Conservation (phyloP, 2,888 invertebrate genomes). For the Drosophila lacicola region DNA sequence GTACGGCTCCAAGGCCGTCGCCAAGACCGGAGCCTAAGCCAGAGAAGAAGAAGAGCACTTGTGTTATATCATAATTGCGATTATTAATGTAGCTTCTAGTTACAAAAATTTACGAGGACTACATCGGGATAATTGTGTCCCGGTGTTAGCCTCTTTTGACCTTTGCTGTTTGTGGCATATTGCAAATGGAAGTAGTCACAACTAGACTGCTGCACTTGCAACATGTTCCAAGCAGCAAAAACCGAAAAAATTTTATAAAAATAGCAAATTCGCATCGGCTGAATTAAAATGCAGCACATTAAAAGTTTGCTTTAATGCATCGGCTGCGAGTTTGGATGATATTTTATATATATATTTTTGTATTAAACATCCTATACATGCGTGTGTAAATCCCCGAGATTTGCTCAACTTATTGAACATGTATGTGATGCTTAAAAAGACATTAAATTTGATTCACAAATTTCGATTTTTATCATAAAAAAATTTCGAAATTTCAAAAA, state of each 20-base stretch:
- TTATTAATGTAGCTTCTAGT: slow-evolving; percentile 25
- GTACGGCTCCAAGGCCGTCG: neutral
- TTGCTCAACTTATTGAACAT: neutral
- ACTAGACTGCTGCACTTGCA: slow-evolving; percentile 1
- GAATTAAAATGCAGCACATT: neutral
- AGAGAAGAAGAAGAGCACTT: slow-evolving; percentile 32
- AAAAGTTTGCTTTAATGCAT: slow-evolving; percentile 5
- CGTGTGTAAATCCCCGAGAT: slow-evolving; percentile 1
- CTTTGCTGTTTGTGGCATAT: slow-evolving; percentile 30
- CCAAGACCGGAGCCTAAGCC: slow-evolving; percentile 12
- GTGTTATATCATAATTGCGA: slow-evolving; percentile 14
- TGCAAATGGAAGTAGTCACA: slow-evolving; percentile 3
- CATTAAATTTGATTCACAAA: neutral
- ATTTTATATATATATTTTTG: slow-evolving; percentile 3
- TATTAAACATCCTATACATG: slow-evolving; percentile 4
- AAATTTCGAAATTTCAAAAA: neutral
- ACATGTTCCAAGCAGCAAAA: slow-evolving; percentile 16
- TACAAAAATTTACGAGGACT: slow-evolving; percentile 45
- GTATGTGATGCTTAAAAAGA: neutral
- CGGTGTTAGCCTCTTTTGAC: slow-evolving; percentile 28
- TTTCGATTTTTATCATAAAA: neutral
- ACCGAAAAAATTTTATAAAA: neutral
- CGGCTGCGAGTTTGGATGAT: neutral
- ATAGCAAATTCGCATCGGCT: neutral
- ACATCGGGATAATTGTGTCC: slow-evolving; percentile 16